Evolutionary conservation across 2,113 vertebrate species (phyloP).

Genomic region (Lutjanus erythropterus): DNA sequence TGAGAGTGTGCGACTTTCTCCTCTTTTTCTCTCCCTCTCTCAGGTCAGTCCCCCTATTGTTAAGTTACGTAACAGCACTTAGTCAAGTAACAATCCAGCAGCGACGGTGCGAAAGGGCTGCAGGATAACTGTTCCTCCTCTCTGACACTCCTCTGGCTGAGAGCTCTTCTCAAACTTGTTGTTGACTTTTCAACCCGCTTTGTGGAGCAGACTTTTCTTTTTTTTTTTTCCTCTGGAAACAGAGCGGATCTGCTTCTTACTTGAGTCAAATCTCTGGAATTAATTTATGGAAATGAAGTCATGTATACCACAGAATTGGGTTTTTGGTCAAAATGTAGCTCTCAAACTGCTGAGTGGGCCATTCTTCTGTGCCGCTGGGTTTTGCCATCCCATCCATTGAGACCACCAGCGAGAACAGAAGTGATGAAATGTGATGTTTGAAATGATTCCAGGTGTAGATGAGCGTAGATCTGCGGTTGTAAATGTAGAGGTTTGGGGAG

Average conservation of each 20-base stretch:
- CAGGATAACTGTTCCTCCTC: slow-evolving; percentile 67
- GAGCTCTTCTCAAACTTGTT: slow-evolving; percentile 66
- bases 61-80: slow-evolving; percentile 72
- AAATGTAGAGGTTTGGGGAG: neutral
- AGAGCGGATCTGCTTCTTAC: slow-evolving; percentile 44
- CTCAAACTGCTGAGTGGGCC: slow-evolving; percentile 43
- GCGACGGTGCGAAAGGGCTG: slow-evolving; percentile 35
- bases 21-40: slow-evolving; percentile 45
- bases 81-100: slow-evolving; percentile 63
- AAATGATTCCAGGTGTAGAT: slow-evolving; percentile 37
- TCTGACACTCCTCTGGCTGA: slow-evolving; percentile 51
- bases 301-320: slow-evolving; percentile 30
- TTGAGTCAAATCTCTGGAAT: slow-evolving; percentile 56
- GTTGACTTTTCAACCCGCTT: slow-evolving; percentile 68
- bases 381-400: slow-evolving; percentile 26
- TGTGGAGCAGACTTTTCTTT: slow-evolving; percentile 27
- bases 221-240: slow-evolving; percentile 34
- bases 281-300: slow-evolving; percentile 68
- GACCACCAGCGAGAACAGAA: slow-evolving; percentile 20
- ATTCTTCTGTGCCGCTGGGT: slow-evolving; percentile 12
- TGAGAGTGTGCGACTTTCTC: slow-evolving; percentile 39
- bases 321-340: slow-evolving; percentile 37
- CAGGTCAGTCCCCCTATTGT: slow-evolving; percentile 70
- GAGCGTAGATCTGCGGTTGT: neutral
- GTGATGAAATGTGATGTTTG: slow-evolving; percentile 31